Evolutionary conservation across 1,140 invertebrate species (phyloP), one percentile per base, ranked within the genome.

Genomic region (Drosophila bocqueti): DNA sequence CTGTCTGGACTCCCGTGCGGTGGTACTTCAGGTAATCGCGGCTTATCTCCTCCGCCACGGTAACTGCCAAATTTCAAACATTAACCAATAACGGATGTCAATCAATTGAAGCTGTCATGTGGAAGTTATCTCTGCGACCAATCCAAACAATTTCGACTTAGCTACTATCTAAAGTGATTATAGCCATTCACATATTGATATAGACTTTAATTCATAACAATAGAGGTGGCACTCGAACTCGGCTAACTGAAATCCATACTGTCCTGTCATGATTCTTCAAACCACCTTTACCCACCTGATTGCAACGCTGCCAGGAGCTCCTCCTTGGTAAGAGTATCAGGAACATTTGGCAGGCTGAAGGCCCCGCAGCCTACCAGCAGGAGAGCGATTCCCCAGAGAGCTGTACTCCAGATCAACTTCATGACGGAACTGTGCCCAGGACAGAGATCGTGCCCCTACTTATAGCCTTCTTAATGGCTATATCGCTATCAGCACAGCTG

Each of bases 1-100:
- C 24, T 15, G 83, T 62, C 24, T 83, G 72, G 16, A 77, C 21
- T 15, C 89, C 89, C 4, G 83, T 89, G 6, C 26, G 31, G 15
- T 81, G 31, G 31, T 91, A 91, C 54, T 85, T 58, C 11, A 91
- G 16, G 40, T 83, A 91, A 66, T 91, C 89, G 3, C 77, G 50
- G 65, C 79, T 79, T 74, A 91, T 78, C 81, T 82, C 76, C 11
- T 89, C 73, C 36, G 83, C 83, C 9, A 85, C n/a, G 36, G 50
- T 63, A 21, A 47, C 84, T 87, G 46, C 38, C 73, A 65, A 58
- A 54, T 34, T 21, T 24, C 26, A 16, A 68, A 58, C 42, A 43
- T 26, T 38, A 47, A 47, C 10, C 45, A 46, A 57, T 43, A 26
- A 54, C 18, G 46, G 18, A 31, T 61, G 67, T 57, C 45, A 62